Conservation (phyloP, 2,113 vertebrate species). For the Motacilla tschutschensis region DNA sequence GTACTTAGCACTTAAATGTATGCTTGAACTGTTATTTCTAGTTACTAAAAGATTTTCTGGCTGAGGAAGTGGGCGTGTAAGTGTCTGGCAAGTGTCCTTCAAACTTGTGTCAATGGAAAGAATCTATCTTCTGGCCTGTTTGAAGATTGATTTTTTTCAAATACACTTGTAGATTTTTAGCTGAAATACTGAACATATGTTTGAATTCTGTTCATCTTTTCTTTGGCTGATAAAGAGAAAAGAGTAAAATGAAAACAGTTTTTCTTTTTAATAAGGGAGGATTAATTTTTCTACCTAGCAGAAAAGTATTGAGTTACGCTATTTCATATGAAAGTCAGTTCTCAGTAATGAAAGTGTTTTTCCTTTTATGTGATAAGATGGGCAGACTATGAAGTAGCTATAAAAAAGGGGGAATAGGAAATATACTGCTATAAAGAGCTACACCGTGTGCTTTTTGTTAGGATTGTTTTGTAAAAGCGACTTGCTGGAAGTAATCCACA, state of each 20-base stretch:
- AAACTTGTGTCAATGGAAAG: background rate
- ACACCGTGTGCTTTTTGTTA: conserved; percentile 11
- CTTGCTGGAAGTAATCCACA: conserved; percentile 43
- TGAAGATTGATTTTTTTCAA: conserved; percentile 3
- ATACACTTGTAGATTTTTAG: background rate
- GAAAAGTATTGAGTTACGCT: background rate
- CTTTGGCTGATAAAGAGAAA: conserved; percentile 5
- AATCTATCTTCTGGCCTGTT: background rate
- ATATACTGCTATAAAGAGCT: conserved; percentile 9
- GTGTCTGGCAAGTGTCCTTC: background rate
- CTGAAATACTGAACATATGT: background rate
- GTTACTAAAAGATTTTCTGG: background rate
- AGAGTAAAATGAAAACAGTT: conserved; percentile 15
- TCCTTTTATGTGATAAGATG: conserved; percentile 5
- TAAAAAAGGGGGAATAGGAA: conserved; percentile 17
- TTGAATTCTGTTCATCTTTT: conserved; percentile 26
- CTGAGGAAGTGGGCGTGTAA: background rate
- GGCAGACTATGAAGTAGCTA: background rate
- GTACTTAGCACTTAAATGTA: background rate
- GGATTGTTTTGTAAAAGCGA: conserved; percentile 12
- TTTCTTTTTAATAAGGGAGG: background rate
- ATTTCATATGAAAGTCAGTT: conserved; percentile 16
- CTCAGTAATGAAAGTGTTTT: conserved; percentile 18
- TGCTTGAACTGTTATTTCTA: background rate
- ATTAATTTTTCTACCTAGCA: background rate